Evolutionary conservation across 2,888 invertebrate species (phyloP), one percentile per base, ranked within the genome.

Genomic region (Celastrina argiolus): DNA sequence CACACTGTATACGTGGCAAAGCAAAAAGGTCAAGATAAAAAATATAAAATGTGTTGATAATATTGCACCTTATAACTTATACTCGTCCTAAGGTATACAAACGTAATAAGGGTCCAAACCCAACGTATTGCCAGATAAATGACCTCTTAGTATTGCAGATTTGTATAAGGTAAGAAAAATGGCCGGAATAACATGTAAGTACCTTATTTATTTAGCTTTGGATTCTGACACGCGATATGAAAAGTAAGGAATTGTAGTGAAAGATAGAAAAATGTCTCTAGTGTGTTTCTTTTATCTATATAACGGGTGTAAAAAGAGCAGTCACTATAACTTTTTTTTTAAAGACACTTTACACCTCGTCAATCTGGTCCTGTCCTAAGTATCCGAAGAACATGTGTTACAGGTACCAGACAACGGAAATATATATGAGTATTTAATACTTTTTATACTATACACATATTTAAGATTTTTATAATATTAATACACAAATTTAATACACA

Each of bases 141-240:
- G 51, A 51, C 51, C 14, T 51, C 51, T 51, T 51, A 51, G 51
- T 51, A 51, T 51, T 51, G 51, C 51, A 51, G 51, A 51, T 51
- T 51, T 51, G 26, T 51, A 26, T 12, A 22, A 51, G 51, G 51
- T 51, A 51, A 26, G 51, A 51, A 18, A 51, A 51, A 51, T 51
- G 22, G 22, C 51, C 51, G 12, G 4, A 51, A 51, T 26, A 51
- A 26, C 12, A 51, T 51, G 51, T n/a, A n/a, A n/a, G n/a, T 51
- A 26, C 51, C 51, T 51, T 51, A 51, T 51, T 51, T 26, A 51
- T 51, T 51, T 51, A 51, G 51, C 51, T 51, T 26, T 51, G 22
- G 22, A 10, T 22, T 10, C 8, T 1, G 36, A 36, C 10, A 2
- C 22, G 5, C 12, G 5, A n/a, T n/a, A 51, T 51, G 51, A 51